A percentile compares a stretch with the other conserved stretches of the same genome.
Conservation (phyloP, 2,888 invertebrate genomes). For the Drosophila kuntzei region DNA sequence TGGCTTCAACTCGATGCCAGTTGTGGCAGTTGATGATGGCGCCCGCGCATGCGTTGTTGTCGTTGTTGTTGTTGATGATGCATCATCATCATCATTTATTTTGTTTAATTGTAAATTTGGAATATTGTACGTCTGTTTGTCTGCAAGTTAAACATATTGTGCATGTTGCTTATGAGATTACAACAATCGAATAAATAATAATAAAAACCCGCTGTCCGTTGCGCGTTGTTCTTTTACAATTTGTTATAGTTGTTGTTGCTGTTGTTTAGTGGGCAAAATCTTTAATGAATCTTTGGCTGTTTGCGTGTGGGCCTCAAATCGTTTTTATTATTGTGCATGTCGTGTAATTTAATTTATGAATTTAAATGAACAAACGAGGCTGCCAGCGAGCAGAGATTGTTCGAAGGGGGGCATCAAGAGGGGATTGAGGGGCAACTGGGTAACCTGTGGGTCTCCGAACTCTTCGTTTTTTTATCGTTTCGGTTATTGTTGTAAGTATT, state of each 20-base stretch:
- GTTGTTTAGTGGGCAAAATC: constrained; percentile 64
- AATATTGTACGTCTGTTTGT: constrained; percentile 38
- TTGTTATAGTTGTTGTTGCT: constrained; percentile 34
- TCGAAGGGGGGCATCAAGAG: background rate
- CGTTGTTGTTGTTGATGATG: constrained; percentile 36
- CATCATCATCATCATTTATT: constrained; percentile 73
- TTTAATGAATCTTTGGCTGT: constrained; percentile 74
- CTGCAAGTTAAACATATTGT: constrained; percentile 59
- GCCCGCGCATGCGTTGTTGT: constrained; percentile 75
- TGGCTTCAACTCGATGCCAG: constrained; percentile 47
- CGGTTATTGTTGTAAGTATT: constrained; percentile 33
- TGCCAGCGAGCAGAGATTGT: constrained; percentile 10
- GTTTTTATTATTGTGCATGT: constrained; percentile 80
- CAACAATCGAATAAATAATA: constrained; percentile 74
- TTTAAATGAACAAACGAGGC: constrained; percentile 68
- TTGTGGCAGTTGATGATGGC: constrained; percentile 73
- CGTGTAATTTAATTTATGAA: constrained; percentile 81
- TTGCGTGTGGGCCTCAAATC: constrained; percentile 78
- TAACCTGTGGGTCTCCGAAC: constrained; percentile 27
- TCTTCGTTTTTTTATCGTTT: constrained; percentile 34
- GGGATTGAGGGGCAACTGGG: background rate
- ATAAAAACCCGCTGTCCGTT: constrained; percentile 25
- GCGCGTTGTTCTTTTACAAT: constrained; percentile 32
- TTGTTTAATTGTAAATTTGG: constrained; percentile 70
- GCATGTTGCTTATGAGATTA: constrained; percentile 72